Conservation (phyloP, 1,140 invertebrate species). For the Araneus ventricosus region DNA sequence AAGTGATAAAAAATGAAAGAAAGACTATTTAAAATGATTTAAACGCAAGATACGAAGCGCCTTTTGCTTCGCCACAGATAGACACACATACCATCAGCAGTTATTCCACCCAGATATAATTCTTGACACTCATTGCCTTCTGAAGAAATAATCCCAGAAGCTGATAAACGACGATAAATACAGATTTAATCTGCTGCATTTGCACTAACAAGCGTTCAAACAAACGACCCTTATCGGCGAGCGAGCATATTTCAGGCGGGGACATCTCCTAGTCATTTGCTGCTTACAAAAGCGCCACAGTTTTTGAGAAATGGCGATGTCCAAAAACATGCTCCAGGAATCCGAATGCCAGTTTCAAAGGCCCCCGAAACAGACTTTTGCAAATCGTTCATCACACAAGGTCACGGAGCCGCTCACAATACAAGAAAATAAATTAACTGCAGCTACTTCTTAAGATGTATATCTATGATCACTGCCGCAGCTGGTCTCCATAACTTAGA, state of each 20-base stretch:
- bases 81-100: too few relatives aligned
- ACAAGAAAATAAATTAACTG: conserved; percentile 68
- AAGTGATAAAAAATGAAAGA: too few relatives aligned
- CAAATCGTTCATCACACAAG: conserved; percentile 48
- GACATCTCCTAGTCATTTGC: not conserved
- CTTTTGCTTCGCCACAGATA: too few relatives aligned
- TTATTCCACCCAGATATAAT: not conserved
- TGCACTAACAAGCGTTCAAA: conserved; percentile 39
- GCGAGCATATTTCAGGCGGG: not conserved
- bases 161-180: conserved; percentile 41
- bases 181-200: conserved; percentile 28
- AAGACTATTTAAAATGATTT: too few relatives aligned
- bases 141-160: conserved; percentile 25
- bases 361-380: conserved; percentile 6
- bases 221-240: conserved; percentile 49
- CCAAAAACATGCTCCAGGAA: conserved; percentile 35
- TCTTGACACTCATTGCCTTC: not conserved
- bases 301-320: conserved; percentile 60
- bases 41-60: too few relatives aligned
- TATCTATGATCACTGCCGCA: conserved; percentile 61
- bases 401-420: conserved; percentile 44
- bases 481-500: conserved; percentile 68
- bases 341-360: conserved; percentile 35
- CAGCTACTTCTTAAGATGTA: not conserved
- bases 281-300: conserved; percentile 3